A percentile compares a stretch with the other conserved stretches of the same genome.
Conservation (phyloP, 2,888 invertebrate species). For the Ophion ellenae region DNA sequence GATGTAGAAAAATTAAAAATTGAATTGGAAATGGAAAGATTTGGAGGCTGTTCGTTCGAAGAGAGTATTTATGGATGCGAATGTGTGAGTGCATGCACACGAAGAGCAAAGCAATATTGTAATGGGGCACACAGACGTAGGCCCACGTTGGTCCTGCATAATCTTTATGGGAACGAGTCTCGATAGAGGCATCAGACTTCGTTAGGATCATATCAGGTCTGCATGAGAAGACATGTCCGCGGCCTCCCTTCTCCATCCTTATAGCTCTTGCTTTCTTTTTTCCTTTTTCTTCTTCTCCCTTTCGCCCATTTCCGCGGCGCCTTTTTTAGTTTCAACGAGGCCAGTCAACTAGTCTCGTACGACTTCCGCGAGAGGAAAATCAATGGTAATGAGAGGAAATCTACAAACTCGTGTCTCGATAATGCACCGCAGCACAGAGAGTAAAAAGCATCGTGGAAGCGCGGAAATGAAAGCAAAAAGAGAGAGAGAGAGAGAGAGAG, state of each 20-base stretch:
- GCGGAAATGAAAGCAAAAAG: neutral
- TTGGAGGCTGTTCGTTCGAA: neutral
- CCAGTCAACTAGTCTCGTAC: constrained; percentile 48
- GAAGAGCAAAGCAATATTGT: constrained; percentile 16
- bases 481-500: constrained; percentile 25
- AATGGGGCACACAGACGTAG: constrained; percentile 40
- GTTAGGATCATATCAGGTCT: constrained; percentile 65
- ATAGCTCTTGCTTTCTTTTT: neutral
- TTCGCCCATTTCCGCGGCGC: neutral
- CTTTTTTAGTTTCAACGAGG: constrained; percentile 56
- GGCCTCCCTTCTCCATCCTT: neutral
- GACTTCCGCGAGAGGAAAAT: constrained; percentile 17
- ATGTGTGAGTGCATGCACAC: neutral
- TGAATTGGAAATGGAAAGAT: neutral
- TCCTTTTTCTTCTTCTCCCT: neutral
- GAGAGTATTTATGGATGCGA: neutral
- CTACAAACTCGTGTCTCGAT: constrained; percentile 38
- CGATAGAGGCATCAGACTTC: constrained; percentile 69
- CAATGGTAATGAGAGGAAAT: neutral
- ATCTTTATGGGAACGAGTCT: constrained; percentile 70
- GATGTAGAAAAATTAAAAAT: neutral
- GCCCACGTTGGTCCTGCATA: constrained; percentile 69
- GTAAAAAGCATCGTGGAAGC: too few relatives aligned
- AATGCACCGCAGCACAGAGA: constrained; percentile 6
- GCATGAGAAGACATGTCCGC: constrained; percentile 24